Base-by-base conservation (phyloP, 2,888 invertebrate genomes). In the Anarsia innoxiella region DNA sequence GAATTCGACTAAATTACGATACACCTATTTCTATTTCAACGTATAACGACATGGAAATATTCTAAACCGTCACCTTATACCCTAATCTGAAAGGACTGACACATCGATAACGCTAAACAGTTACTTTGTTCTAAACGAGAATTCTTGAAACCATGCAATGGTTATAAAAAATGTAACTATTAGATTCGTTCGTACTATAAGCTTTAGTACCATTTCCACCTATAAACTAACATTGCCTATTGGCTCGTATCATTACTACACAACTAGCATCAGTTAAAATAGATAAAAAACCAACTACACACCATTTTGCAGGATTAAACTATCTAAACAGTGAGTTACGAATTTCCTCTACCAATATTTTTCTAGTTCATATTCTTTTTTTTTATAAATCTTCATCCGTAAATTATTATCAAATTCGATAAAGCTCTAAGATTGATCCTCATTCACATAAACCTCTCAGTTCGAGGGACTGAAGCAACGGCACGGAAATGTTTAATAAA, bases 331-430 rank as follows among this genome's bases (percentile, higher is more conserved):
- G 75, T 77, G 75, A 72, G 59, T 70, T 60, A 60, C 47, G 49
- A 45, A 49, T 46, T 49, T 59, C 65, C 66, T 60, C 50, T 38
- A 48, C 57, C 42, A n/a, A 53, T 53, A 56, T 59, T 53, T 59
- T 64, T 55, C 51, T 53, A 59, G 54, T 56, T 58, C 52, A 41
- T 57, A 48, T 45, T 47, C 51, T 51, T 49, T n/a, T n/a, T 47
- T 48, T 35, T 48, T 71, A 75, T 76, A 78, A 79, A 78, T 77
- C 78, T 73, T 65, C 64, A 63, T 72, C 66, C 73, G 60, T 83
- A 82, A 80, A 82, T 84, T 83, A 83, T 83, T 84, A 84, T 83
- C 83, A 83, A 84, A 83, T 80, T 82, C 74, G 79, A 83, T 84
- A 84, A 84, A 84, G 84, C 84, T 84, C 80, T 80, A 84, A 74